Percentiles rank a stretch among this genome's conserved stretches.
These are phyloP conservation scores for Lymantria monacha DNA, from an alignment of 2,888 invertebrate species.

Conservation along the genomic window DNA sequence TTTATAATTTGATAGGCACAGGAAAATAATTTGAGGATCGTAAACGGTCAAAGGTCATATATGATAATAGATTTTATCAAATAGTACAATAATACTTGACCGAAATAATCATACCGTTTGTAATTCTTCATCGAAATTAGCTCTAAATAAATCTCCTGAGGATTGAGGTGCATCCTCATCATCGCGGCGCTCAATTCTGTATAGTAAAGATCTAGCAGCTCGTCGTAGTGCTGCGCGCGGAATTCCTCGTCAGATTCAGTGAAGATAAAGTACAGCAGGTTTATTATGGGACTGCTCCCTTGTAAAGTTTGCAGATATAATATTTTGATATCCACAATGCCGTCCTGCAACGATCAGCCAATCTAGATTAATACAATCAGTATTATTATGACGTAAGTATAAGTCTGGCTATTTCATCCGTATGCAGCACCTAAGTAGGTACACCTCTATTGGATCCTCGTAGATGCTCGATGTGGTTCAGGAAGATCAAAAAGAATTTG, in stretches of 20 bases:
- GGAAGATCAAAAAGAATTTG: no score
- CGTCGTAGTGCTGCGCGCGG: constrained; percentile 37
- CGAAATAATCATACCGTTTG: constrained; percentile 32
- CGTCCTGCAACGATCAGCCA: constrained; percentile 37
- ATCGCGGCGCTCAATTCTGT: constrained; percentile 37
- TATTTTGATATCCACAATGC: constrained; percentile 32
- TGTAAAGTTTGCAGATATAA: constrained; percentile 58
- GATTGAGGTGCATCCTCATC: constrained; percentile 34
- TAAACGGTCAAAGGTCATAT: no score
- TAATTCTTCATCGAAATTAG: constrained; percentile 47
- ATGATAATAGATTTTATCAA: no score
- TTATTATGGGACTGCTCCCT: constrained; percentile 40
- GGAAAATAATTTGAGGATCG: no score
- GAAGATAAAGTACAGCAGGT: constrained; percentile 57
- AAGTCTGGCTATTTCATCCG: no score
- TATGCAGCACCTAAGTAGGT: no score
- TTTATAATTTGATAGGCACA: no score
- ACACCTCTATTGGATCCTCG: no score
- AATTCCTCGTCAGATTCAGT: constrained; percentile 52
- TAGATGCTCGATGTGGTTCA: no score
- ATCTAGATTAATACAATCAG: not conserved
- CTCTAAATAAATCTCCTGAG: constrained; percentile 44
- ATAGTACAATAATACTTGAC: not conserved
- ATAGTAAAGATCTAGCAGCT: constrained; percentile 39
- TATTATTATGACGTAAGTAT: no score